Percentiles rank a stretch among this genome's conserved stretches.
Conservation (phyloP, 2,113 vertebrate genomes). For the Emydocephalus ijimae region DNA sequence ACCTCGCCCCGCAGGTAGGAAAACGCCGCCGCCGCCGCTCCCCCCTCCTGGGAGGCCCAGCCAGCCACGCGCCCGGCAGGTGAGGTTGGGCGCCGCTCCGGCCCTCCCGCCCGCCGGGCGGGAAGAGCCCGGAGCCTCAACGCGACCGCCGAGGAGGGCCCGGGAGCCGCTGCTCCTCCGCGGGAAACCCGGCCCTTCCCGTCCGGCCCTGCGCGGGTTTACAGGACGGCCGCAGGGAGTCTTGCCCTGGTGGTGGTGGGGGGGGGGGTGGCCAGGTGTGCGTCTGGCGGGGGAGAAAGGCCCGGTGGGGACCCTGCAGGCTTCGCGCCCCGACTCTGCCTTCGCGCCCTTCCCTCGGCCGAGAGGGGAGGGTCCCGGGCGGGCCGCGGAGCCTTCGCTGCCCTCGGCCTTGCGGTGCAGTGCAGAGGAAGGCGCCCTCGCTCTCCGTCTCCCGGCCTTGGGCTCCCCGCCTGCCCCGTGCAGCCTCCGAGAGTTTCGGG, state of each 20-base stretch:
- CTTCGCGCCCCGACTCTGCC: not conserved
- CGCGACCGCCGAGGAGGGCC: no score
- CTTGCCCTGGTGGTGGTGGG: not conserved
- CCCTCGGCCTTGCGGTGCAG: not conserved
- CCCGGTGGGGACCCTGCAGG: no score
- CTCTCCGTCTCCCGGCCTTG: not conserved
- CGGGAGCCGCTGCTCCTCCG: no score
- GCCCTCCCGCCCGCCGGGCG: no score
- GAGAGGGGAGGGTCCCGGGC: not conserved
- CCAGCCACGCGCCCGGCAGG: not conserved
- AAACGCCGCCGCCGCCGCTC: not conserved
- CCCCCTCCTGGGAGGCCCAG: not conserved
- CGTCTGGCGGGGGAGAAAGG: not conserved
- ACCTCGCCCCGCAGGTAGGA: not conserved
- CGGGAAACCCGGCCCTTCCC: not conserved
- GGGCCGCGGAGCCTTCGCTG: not conserved
- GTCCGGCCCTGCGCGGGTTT: not conserved
- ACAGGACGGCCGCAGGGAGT: not conserved
- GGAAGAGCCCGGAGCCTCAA: not conserved
- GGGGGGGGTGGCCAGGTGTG: rapidly evolving
- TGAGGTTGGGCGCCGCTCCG: not conserved
- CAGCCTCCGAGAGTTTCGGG: no score
- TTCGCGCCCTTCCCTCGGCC: not conserved
- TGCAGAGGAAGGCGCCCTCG: not conserved
- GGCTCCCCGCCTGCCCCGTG: not conserved